phyloP scores from a whole-genome alignment of 1,140 invertebrate genomes.

The Penaeus chinensis region DNA sequence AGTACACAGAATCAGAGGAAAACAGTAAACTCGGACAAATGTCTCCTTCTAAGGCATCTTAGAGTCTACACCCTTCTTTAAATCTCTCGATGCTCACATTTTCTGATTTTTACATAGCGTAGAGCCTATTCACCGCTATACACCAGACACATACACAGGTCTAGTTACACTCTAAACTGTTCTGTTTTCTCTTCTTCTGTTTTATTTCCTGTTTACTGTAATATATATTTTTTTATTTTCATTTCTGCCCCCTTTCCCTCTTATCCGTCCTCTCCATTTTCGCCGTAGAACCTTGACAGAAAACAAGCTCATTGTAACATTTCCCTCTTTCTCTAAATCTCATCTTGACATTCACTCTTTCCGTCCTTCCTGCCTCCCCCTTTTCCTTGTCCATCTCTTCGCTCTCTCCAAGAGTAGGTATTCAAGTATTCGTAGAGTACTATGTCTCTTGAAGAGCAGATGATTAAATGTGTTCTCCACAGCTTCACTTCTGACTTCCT shows the following conservation, averaged over 20 bases:
- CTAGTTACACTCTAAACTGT: background rate
- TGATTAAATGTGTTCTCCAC: too few relatives aligned
- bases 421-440: too few relatives aligned
- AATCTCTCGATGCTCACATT: too few relatives aligned
- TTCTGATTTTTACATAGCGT: too few relatives aligned
- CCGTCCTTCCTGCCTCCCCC: background rate
- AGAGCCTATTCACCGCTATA: background rate
- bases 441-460: too few relatives aligned
- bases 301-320: background rate
- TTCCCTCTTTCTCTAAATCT: constrained; percentile 21
- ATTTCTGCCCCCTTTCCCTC: constrained; percentile 7
- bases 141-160: background rate
- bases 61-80: too few relatives aligned
- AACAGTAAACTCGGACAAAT: too few relatives aligned
- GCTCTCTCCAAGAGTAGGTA: background rate
- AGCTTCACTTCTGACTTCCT: background rate
- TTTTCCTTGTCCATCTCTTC: background rate
- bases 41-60: too few relatives aligned
- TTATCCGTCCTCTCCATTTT: background rate
- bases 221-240: background rate
- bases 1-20: too few relatives aligned
- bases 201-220: background rate
- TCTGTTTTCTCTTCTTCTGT: background rate
- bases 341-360: background rate
- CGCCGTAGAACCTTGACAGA: background rate